phyloP scores from a whole-genome alignment of 2,797 vertebrate genomes.

The Philypnodon macrostomus region DNA sequence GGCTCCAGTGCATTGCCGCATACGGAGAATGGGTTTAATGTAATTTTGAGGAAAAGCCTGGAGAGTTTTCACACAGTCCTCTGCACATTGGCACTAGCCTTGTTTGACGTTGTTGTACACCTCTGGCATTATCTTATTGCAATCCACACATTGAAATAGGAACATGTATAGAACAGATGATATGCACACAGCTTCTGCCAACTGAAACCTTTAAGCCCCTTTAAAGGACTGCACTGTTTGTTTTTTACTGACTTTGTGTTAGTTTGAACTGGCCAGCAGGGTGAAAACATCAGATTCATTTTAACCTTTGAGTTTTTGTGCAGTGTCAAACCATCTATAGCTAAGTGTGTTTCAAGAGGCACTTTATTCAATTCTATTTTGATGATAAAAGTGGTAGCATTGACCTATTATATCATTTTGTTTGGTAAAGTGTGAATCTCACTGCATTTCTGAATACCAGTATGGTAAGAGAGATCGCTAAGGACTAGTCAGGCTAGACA shows the following conservation, averaged over 20 bases:
- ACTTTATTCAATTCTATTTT: slow-evolving; percentile 56
- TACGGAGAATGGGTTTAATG: slow-evolving; percentile 24
- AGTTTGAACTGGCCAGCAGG: slow-evolving; percentile 14
- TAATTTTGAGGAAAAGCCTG: slow-evolving; percentile 10
- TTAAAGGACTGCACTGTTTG: not conserved
- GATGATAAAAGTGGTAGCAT: slow-evolving; percentile 15
- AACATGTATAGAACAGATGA: slow-evolving; percentile 13
- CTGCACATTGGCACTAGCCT: slow-evolving; percentile 53
- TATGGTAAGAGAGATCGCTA: slow-evolving; percentile 10
- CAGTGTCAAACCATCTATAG: slow-evolving; percentile 30
- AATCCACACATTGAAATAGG: slow-evolving; percentile 18
- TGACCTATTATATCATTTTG: slow-evolving; percentile 21
- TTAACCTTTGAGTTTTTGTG: slow-evolving; percentile 47
- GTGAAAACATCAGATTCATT: slow-evolving; percentile 29
- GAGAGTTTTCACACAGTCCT: slow-evolving; percentile 25
- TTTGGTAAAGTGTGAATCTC: slow-evolving; percentile 12
- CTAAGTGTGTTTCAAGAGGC: slow-evolving; percentile 38
- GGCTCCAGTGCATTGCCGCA: slow-evolving; percentile 21
- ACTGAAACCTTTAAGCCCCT: slow-evolving; percentile 28
- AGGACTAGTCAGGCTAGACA: not conserved
- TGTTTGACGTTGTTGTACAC: slow-evolving; percentile 19
- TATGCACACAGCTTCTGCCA: slow-evolving; percentile 25
- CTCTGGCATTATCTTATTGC: slow-evolving; percentile 5
- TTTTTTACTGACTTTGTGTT: too few relatives aligned
- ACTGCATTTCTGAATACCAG: slow-evolving; percentile 28